These are phyloP conservation scores for Griposia aprilina DNA, from an alignment of 2,888 invertebrate genomes.

Conservation along the genomic window DNA sequence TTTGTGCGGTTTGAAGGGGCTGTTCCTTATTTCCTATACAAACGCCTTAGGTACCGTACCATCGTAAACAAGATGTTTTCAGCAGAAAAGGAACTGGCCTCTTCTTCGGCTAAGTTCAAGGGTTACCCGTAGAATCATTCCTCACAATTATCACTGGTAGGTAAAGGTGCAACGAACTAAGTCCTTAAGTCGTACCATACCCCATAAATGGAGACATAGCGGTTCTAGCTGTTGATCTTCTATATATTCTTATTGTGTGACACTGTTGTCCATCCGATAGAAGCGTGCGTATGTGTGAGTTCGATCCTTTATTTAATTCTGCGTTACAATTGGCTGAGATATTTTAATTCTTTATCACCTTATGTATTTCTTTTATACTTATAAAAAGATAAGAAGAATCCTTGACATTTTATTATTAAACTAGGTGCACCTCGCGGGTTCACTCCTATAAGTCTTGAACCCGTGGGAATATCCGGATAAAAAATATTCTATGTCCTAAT, in stretches of 20 bases:
- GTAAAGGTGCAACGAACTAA: background rate
- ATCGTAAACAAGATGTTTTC: background rate
- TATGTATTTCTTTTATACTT: conserved; percentile 28
- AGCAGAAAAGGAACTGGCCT: background rate
- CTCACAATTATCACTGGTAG: background rate
- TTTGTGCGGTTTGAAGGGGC: background rate
- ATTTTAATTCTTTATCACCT: conserved; percentile 16
- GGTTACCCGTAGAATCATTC: background rate
- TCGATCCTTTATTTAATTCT: conserved; percentile 10
- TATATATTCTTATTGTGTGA: conserved; percentile 15
- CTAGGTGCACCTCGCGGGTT: no score
- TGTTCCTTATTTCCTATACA: background rate
- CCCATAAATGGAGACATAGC: background rate
- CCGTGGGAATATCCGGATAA: no score
- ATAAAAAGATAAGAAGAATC: conserved; percentile 49
- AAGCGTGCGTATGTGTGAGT: conserved; percentile 17
- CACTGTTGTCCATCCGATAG: conserved; percentile 9
- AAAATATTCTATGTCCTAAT: no score
- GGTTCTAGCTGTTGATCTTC: conserved; percentile 12
- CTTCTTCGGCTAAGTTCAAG: background rate
- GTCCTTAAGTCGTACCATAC: background rate
- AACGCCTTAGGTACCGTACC: background rate
- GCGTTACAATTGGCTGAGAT: conserved; percentile 10
- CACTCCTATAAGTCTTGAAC: no score
- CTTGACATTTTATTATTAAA: conserved; percentile 44